These are phyloP conservation scores for Spinus pinus DNA, from an alignment of 2,797 vertebrate species.

Conservation along the genomic window DNA sequence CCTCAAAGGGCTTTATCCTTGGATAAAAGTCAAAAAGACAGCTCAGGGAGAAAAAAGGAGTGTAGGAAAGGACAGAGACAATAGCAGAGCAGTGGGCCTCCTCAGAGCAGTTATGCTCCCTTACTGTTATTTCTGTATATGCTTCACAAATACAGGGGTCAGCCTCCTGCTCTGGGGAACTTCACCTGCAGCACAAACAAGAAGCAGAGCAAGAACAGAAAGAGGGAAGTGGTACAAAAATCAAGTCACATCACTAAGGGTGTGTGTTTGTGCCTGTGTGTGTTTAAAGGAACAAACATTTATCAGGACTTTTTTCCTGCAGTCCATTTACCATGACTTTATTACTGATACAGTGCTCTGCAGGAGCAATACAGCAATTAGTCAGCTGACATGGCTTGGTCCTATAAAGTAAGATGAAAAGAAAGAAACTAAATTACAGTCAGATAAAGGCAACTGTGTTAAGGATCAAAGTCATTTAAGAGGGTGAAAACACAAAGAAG, in stretches of 20 bases:
- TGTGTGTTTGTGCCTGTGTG: background rate
- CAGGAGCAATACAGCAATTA: background rate
- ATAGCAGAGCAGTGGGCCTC: background rate
- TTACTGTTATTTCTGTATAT: background rate
- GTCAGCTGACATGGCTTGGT: background rate
- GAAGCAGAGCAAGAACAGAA: background rate
- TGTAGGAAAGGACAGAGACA: background rate
- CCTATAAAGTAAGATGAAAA: background rate
- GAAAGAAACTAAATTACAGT: background rate
- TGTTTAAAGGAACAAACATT: background rate
- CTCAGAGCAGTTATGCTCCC: background rate
- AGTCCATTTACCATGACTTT: background rate
- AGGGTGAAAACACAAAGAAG: background rate
- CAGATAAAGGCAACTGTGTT: background rate
- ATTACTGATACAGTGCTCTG: background rate
- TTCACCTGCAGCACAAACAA: background rate
- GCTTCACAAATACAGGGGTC: background rate
- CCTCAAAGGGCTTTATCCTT: slow-evolving; percentile 34
- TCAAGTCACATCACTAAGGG: background rate
- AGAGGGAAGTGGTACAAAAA: background rate
- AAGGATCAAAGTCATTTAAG: background rate
- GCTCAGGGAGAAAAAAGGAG: background rate
- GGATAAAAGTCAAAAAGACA: slow-evolving; percentile 22
- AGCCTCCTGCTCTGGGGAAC: background rate
- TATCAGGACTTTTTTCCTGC: background rate